Evolutionary conservation across 2,113 vertebrate genomes (phyloP).

Genomic region (Centropristis striata): DNA sequence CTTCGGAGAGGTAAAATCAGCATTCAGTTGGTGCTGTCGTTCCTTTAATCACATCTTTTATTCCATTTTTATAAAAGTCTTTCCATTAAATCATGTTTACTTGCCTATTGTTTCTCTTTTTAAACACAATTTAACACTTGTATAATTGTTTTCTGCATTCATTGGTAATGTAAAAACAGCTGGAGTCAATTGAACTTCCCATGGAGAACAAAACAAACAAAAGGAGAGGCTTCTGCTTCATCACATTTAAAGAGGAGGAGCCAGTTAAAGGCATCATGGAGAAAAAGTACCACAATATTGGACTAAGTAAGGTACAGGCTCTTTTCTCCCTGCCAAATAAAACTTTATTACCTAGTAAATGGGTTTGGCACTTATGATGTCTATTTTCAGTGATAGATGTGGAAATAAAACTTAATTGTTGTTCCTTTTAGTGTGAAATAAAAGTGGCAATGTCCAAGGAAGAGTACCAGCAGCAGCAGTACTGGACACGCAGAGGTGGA

Average conservation of each 20-base stretch:
- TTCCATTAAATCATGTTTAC: too few species aligned
- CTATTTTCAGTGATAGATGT: not conserved
- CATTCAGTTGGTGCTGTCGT: not conserved
- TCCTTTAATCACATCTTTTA: too few species aligned
- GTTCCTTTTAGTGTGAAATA: conserved; percentile 92
- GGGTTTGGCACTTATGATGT: not conserved
- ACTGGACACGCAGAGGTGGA: conserved; percentile 95
- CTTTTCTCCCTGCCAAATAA: not conserved
- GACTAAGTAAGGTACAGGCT: conserved; percentile 94
- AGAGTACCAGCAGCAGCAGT: conserved; percentile 98
- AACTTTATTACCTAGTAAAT: not conserved
- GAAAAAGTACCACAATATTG: conserved; percentile 99
- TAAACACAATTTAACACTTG: not conserved
- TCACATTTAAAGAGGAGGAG: conserved; percentile 98
- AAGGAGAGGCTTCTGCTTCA: conserved; percentile 98
- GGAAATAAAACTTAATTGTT: not conserved
- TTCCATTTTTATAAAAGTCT: too few species aligned
- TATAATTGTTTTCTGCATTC: not conserved
- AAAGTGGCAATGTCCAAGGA: conserved; percentile 99
- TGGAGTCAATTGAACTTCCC: conserved; percentile 97
- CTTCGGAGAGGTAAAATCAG: conserved; percentile 93
- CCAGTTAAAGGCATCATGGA: conserved; percentile 98
- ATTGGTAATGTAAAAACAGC: conserved; percentile 77
- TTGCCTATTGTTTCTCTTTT: not conserved
- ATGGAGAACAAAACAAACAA: conserved; percentile 99